Evolutionary conservation across 2,113 vertebrate species (phyloP).

Genomic region (Pithys albifrons): DNA sequence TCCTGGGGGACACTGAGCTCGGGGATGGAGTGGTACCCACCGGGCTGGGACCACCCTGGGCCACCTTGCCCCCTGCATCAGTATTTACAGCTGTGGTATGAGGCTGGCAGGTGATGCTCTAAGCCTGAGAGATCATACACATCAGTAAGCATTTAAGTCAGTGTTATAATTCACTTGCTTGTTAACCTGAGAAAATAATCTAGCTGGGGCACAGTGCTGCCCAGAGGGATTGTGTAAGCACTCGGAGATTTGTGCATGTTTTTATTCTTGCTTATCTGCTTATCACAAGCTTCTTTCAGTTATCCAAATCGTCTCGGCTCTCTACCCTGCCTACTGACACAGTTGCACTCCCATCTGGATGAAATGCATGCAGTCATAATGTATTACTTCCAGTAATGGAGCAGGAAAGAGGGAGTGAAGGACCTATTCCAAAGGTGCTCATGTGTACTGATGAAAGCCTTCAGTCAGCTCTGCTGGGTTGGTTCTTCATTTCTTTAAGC

Average conservation of each 20-base stretch:
- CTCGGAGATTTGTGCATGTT: not conserved
- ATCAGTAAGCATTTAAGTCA: not conserved
- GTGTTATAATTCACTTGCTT: constrained; percentile 14
- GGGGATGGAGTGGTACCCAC: not conserved
- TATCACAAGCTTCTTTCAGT: constrained; percentile 59
- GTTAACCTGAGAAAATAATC: constrained; percentile 58
- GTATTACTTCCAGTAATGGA: not conserved
- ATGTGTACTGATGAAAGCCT: not conserved
- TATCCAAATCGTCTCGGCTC: constrained; percentile 1
- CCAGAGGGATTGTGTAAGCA: not conserved
- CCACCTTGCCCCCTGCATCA: not conserved
- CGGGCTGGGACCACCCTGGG: accelerated
- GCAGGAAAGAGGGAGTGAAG: not conserved
- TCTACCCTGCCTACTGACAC: constrained; percentile 37
- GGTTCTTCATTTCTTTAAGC: not conserved
- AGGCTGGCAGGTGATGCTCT: constrained; percentile 24
- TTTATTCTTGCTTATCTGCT: constrained; percentile 65
- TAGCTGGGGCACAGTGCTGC: not conserved
- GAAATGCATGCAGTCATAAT: not conserved
- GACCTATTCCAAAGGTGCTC: not conserved
- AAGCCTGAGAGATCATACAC: not conserved
- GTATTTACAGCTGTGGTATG: not conserved
- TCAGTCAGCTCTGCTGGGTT: not conserved
- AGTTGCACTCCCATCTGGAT: constrained; percentile 47
- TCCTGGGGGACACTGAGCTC: not conserved